These are phyloP conservation scores for Leptinotarsa peninsularis DNA, from an alignment of 2,888 invertebrate species.

Conservation along the genomic window DNA sequence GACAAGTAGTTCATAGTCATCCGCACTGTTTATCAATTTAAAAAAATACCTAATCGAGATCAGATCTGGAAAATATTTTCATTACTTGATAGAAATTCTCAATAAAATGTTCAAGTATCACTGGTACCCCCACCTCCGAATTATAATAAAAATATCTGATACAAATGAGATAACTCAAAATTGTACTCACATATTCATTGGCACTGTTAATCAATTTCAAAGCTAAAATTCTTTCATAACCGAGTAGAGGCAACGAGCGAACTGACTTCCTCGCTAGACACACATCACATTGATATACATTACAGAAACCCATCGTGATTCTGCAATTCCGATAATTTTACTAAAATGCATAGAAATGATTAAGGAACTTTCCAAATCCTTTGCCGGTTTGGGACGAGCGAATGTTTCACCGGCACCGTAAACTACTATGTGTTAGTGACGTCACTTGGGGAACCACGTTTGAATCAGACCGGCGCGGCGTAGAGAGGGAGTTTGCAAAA, in stretches of 20 bases:
- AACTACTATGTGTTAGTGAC: slow-evolving; percentile 33
- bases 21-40: too few species aligned
- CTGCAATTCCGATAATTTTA: slow-evolving; percentile 44
- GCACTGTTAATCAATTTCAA: slow-evolving; percentile 33
- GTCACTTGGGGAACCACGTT: slow-evolving; percentile 41
- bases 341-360: slow-evolving; percentile 49
- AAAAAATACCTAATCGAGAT: too few species aligned
- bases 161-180: slow-evolving; percentile 2
- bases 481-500: slow-evolving; percentile 22
- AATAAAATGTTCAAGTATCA: too few species aligned
- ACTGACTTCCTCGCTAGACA: slow-evolving; percentile 37
- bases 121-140: neutral
- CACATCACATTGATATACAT: slow-evolving; percentile 43
- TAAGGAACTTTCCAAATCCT: slow-evolving; percentile 51
- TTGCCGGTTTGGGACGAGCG: slow-evolving; percentile 42
- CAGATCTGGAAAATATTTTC: too few species aligned
- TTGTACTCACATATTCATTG: slow-evolving; percentile 34
- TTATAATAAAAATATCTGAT: neutral
- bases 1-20: too few species aligned
- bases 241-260: slow-evolving; percentile 31
- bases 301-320: slow-evolving; percentile 36
- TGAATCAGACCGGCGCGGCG: slow-evolving; percentile 7
- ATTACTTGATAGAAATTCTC: too few species aligned
- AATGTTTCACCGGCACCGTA: slow-evolving; percentile 20
- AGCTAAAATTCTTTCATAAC: slow-evolving; percentile 33